phyloP scores from a whole-genome alignment of 1,140 invertebrate genomes.

The Papilio helenus region DNA sequence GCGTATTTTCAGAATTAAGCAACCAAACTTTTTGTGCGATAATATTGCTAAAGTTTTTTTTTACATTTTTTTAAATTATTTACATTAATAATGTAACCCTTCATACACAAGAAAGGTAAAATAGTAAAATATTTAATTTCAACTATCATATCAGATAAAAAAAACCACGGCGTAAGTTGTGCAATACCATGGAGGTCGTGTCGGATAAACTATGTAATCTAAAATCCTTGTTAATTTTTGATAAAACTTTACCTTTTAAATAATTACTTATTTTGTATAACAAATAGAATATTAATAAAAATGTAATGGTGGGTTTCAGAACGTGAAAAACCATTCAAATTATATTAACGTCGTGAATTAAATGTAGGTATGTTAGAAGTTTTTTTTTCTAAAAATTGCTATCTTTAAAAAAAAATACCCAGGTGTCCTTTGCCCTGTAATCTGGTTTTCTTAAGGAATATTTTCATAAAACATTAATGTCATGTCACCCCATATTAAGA shows the following conservation, averaged over 20 bases:
- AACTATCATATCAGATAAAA: not conserved
- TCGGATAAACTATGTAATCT: constrained; percentile 14
- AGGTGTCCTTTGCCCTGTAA: too few species aligned
- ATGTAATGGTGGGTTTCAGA: too few species aligned
- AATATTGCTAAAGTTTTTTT: not conserved
- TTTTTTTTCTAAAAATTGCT: too few species aligned
- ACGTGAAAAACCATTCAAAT: too few species aligned
- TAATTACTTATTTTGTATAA: not conserved
- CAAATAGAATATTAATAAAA: too few species aligned
- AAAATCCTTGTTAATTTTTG: constrained; percentile 7
- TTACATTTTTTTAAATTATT: not conserved
- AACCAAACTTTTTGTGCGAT: not conserved
- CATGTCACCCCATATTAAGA: too few species aligned
- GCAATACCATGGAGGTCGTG: not conserved
- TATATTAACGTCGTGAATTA: too few species aligned
- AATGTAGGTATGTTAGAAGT: too few species aligned
- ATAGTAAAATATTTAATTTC: not conserved
- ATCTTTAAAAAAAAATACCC: too few species aligned
- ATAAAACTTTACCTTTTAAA: not conserved
- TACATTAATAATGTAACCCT: not conserved
- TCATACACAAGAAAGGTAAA: not conserved
- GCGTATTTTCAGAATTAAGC: not conserved
- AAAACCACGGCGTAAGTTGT: not conserved
- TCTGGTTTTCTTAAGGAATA: too few species aligned
- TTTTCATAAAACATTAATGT: too few species aligned